Conservation (phyloP, 1,140 invertebrate genomes). For the Hylaeus anthracinus region DNA sequence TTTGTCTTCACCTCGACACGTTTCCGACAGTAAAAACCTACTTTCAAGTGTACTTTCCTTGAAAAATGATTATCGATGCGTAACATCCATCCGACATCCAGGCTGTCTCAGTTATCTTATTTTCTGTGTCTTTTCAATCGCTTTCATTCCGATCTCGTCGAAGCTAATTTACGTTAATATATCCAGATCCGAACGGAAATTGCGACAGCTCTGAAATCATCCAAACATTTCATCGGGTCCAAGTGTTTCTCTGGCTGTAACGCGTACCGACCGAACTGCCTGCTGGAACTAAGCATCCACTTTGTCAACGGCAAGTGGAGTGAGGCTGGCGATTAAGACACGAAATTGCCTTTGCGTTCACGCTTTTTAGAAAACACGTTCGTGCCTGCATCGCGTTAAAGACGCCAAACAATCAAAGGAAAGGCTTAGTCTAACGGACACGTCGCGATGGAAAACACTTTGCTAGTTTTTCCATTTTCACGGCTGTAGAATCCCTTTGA, state of each 20-base stretch:
- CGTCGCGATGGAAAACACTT: conserved; percentile 39
- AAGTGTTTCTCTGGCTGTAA: too few relatives aligned
- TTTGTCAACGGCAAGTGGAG: conserved; percentile 58
- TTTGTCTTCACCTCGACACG: too few relatives aligned
- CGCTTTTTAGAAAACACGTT: conserved; percentile 58
- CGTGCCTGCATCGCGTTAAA: conserved; percentile 44
- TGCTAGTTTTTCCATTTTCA: background rate
- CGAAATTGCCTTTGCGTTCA: conserved; percentile 51
- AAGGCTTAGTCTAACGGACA: conserved; percentile 28
- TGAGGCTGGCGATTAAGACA: conserved; percentile 38
- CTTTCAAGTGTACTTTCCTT: conserved; percentile 36
- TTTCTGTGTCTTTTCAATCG: conserved; percentile 26
- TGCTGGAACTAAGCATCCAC: conserved; percentile 54
- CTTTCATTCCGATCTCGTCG: conserved; percentile 26
- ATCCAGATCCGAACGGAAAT: too few relatives aligned
- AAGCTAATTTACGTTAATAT: too few relatives aligned
- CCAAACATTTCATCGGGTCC: too few relatives aligned
- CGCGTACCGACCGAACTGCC: background rate
- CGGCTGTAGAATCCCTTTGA: background rate
- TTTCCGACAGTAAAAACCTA: conserved; percentile 27
- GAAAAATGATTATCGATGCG: conserved; percentile 48
- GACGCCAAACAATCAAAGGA: background rate
- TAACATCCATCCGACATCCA: conserved; percentile 40
- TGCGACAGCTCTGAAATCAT: too few relatives aligned
- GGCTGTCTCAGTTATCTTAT: conserved; percentile 34